Base-by-base conservation (phyloP, 2,113 vertebrate genomes). In the Datnioides undecimradiatus region DNA sequence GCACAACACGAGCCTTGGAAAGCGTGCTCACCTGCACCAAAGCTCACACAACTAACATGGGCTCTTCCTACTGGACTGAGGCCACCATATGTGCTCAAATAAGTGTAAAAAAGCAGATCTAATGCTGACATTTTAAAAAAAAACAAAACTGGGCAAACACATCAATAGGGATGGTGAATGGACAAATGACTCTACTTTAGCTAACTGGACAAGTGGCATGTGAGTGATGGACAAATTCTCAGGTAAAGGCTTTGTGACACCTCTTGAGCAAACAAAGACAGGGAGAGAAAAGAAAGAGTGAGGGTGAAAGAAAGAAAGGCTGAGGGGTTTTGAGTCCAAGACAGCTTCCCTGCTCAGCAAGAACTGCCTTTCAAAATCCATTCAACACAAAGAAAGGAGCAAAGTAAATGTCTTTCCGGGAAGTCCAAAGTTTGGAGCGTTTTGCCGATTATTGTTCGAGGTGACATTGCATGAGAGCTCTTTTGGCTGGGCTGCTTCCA, bases 391-490 rank as follows among this genome's bases (percentile, higher is more conserved):
- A 85, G 68, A 87, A 81, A 70, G 58, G 79, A 70, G 48, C 60
- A 81, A 88, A 86, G 80, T 85, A 88, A 90, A 89, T 84, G 83
- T 86, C 75, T 79, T 82, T 90, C 73, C 91, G 88, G 90, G 90
- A 92, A 91, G 83, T 90, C 90, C 86, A 69, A 86, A 88, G 76
- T 88, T 76, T 84, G 76, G 63, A 82, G 83, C 65, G 54, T 66
- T 85, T 90, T 76, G 69, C 82, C 34, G 78, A 90, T 91, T 90
- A 91, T 92, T 93, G 90, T 94, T 91, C 58, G 80, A 88, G 82
- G 86, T 94, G 92, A 93, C 93, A 93, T 89, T 84, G 92, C 89
- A 93, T 92, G 88, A 89, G 83, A 88, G 89, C 87, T 89, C 83
- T 88, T 90, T 91, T 94, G 84, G 85, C 78, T 75, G 65, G 48